These are phyloP conservation scores for Apotomis capreana DNA, from an alignment of 2,888 invertebrate species.

Conservation along the genomic window DNA sequence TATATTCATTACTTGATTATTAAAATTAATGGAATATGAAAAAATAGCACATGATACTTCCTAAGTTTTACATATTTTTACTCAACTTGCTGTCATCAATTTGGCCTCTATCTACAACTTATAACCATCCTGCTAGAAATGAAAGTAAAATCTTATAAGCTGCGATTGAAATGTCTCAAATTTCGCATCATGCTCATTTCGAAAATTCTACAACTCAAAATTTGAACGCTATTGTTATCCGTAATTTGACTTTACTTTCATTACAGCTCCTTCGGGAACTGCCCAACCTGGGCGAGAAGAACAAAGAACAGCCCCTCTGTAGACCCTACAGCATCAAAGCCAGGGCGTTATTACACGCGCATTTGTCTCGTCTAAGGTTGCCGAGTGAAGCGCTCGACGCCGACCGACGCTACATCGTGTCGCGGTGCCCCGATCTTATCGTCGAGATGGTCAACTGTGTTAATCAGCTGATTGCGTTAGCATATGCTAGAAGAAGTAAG, in stretches of 20 bases:
- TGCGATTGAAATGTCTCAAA: no score
- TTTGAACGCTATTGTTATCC: background rate
- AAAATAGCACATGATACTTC: no score
- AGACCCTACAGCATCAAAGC: slow-evolving; percentile 96
- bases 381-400: slow-evolving; percentile 91
- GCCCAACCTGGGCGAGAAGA: slow-evolving; percentile 96
- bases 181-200: no score
- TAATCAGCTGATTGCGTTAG: slow-evolving; percentile 95
- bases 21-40: no score
- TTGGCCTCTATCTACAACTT: no score
- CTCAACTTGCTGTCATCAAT: no score
- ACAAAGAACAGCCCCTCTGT: slow-evolving; percentile 97
- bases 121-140: no score
- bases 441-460: slow-evolving; percentile 99
- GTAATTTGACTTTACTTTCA: background rate
- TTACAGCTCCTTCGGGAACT: slow-evolving; percentile 93
- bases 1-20: no score
- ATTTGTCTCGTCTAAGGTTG: slow-evolving; percentile 92
- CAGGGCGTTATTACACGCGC: slow-evolving; percentile 97
- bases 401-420: slow-evolving; percentile 92
- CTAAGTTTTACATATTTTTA: no score
- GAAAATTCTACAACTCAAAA: no score
- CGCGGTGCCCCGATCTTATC: slow-evolving; percentile 96
- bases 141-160: no score
- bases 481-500: slow-evolving; percentile 94